A percentile compares a stretch with the other conserved stretches of the same genome.
These are phyloP conservation scores for Lemur catta DNA, from an alignment of 2,797 vertebrate genomes.

Conservation along the genomic window DNA sequence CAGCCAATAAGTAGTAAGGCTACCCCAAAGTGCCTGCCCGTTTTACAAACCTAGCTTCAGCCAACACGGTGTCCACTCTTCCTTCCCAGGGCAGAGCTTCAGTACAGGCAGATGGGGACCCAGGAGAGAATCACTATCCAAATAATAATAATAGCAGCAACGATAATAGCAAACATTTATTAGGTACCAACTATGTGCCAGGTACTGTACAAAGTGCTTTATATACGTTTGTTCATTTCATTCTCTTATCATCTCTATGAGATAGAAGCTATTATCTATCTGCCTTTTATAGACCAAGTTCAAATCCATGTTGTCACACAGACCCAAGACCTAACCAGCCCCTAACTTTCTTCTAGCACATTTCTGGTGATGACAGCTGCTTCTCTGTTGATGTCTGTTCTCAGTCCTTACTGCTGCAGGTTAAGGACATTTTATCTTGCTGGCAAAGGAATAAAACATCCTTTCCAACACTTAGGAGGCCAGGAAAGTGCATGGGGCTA, in stretches of 20 bases:
- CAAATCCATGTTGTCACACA: slow-evolving; percentile 14
- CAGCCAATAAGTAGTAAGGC: background rate
- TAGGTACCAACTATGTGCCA: background rate
- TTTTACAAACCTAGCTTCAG: slow-evolving; percentile 2
- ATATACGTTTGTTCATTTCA: slow-evolving; percentile 31
- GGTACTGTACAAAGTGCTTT: background rate
- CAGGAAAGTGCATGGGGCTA: background rate
- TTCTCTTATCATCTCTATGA: slow-evolving; percentile 11
- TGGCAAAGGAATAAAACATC: slow-evolving; percentile 13
- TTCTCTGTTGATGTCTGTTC: slow-evolving; percentile 10
- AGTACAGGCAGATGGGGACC: background rate
- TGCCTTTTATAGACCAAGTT: slow-evolving; percentile 40
- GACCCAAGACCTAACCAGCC: slow-evolving; percentile 3
- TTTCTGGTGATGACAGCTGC: slow-evolving; percentile 6
- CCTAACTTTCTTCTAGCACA: slow-evolving; percentile 45
- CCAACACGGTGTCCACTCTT: background rate
- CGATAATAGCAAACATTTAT: slow-evolving; percentile 35
- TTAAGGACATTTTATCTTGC: slow-evolving; percentile 35
- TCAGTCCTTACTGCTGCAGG: background rate
- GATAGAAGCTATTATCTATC: slow-evolving; percentile 39
- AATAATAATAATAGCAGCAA: slow-evolving; percentile 38
- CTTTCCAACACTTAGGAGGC: background rate
- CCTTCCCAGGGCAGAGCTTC: background rate
- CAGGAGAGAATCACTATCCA: background rate
- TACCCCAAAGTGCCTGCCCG: background rate